phyloP scores from a whole-genome alignment of 2,113 vertebrate genomes.

The Arvicanthis niloticus region DNA sequence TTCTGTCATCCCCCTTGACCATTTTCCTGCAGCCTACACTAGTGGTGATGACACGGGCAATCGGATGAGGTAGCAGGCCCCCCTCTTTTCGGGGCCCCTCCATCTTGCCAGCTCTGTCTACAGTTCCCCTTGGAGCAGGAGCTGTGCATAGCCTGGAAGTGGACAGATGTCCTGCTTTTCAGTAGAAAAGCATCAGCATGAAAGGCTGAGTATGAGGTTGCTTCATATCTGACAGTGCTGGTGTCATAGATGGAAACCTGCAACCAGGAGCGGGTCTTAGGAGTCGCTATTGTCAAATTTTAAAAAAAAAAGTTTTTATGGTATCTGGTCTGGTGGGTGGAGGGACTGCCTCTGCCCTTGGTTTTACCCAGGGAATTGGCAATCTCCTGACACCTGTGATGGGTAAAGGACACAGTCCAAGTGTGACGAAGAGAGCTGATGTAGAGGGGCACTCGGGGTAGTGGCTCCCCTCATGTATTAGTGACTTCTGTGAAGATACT shows the following conservation, averaged over 20 bases:
- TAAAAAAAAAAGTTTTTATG: background rate
- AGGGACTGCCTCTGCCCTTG: background rate
- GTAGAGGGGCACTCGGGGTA: background rate
- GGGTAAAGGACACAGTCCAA: background rate
- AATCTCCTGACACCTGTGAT: fast-evolving
- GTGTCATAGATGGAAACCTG: background rate
- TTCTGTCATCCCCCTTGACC: background rate
- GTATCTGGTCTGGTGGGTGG: background rate
- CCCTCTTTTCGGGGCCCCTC: too few species aligned
- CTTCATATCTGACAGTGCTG: background rate
- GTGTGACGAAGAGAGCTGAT: background rate
- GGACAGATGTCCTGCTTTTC: background rate
- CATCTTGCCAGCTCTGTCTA: background rate
- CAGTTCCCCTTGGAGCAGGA: background rate
- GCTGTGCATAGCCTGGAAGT: background rate
- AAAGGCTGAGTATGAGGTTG: background rate
- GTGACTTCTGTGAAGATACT: background rate
- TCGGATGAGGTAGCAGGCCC: background rate
- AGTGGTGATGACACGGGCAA: background rate
- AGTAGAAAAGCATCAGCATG: background rate
- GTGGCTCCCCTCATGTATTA: background rate
- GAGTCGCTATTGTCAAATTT: background rate
- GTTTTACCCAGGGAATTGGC: background rate
- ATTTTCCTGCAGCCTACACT: background rate
- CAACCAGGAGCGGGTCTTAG: background rate